Evolutionary conservation across 2,797 vertebrate genomes (phyloP), one percentile per base, ranked within the genome.

Genomic region (Trachops cirrhosus): DNA sequence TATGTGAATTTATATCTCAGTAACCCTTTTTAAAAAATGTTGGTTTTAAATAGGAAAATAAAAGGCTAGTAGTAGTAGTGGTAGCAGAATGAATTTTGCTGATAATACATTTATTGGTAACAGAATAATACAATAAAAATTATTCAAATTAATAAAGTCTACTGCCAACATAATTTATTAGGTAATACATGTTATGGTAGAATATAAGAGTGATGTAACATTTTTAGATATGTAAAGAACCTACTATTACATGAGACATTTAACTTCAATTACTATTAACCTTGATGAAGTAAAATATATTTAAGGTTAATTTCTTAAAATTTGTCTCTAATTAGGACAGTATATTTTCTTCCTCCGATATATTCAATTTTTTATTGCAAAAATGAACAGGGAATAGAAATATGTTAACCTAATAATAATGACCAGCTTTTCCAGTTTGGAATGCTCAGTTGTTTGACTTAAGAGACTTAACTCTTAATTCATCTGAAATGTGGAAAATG

Each of bases 341-440:
- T 22, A 6, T 9, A 19, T 94, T 96, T 94, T 95, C 21, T 74
- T 1, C 22, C 79, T 84, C 7, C 75, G 3, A 10, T 85, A 75
- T 89, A 50, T 79, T 93, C 74, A 78, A 80, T 73, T 86, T 67
- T 21, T 5, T 73, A 89, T 15, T 93, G 39, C 6, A 94, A 97
- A 97, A 22, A 29, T 88, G 80, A 97, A 48, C 3, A 92, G 92
- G 19, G 8, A 1, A 52, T 92, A 89, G 64, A 87, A 46, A 12
- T 92, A 1, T 89, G 29, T 70, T 94, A 93, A 93, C 2, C 10
- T 86, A 78, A 64, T 41, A 82, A 74, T 94, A 77, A 50, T 92
- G n/a, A 83, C 2, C 92, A 12, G 44, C 77, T 74, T 96, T 97
- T 97, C 32, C 54, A 67, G 15, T 95, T 96, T 93, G 41, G 48